These are phyloP conservation scores for Pentamera pediparva DNA, from an alignment of 53 echinoderm and acorn worm genomes.

Conservation along the genomic window DNA sequence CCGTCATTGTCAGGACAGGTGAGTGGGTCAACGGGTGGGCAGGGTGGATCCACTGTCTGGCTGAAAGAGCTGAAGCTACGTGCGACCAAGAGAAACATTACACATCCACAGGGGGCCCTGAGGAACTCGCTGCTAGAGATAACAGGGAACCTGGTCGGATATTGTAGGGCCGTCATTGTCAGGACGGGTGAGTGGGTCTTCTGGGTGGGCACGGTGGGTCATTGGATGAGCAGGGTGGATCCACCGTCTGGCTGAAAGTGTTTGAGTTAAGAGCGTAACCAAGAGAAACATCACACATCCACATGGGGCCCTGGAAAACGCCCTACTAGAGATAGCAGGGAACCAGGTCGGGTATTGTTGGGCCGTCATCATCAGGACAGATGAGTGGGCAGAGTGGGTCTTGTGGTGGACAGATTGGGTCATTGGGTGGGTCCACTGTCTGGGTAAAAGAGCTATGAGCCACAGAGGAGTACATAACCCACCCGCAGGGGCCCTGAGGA, in stretches of 20 bases:
- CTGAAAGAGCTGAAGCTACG: slow-evolving; percentile 57
- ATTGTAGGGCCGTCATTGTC: slow-evolving; percentile 80
- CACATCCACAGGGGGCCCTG: no score
- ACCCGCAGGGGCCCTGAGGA: slow-evolving; percentile 17
- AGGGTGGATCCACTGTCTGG: slow-evolving; percentile 23
- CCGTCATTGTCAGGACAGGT: slow-evolving; percentile 61
- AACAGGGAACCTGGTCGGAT: slow-evolving; percentile 71
- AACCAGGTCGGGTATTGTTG: slow-evolving; percentile 88
- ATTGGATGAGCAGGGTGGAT: no score
- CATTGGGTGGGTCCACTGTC: neutral
- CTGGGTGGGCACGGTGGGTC: no score
- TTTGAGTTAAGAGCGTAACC: no score
- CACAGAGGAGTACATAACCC: slow-evolving; percentile 27
- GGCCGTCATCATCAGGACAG: slow-evolving; percentile 65
- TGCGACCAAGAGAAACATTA: slow-evolving; percentile 22
- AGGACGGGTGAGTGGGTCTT: slow-evolving; percentile 48
- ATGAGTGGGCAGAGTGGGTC: neutral
- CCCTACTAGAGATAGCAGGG: slow-evolving; percentile 65
- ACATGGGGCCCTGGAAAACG: slow-evolving; percentile 15
- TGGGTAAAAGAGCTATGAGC: slow-evolving; percentile 57
- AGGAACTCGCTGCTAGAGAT: slow-evolving; percentile 63
- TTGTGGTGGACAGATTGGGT: neutral
- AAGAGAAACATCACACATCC: no score
- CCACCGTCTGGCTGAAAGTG: no score
- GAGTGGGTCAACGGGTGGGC: neutral